Percentiles rank a stretch among this genome's conserved stretches.
phyloP scores from a whole-genome alignment of 2,113 vertebrate species.

The Myiopsitta monachus region DNA sequence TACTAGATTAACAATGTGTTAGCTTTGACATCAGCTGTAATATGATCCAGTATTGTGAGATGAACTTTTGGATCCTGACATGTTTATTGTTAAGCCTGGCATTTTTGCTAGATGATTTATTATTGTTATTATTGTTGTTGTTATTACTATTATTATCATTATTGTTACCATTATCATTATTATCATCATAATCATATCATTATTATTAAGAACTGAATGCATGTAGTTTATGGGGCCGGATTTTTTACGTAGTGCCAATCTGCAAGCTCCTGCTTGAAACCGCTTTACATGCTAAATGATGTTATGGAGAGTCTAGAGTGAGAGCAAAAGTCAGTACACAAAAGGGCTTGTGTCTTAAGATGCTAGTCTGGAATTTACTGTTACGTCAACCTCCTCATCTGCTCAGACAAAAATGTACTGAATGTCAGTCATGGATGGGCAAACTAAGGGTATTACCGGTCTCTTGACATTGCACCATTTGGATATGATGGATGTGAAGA shows the following conservation, averaged over 20 bases:
- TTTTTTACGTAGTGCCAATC: constrained; percentile 76
- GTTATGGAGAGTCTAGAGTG: constrained; percentile 63
- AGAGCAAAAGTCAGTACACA: constrained; percentile 72
- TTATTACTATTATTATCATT: background rate
- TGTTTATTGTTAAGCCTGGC: constrained; percentile 57
- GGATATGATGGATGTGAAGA: constrained; percentile 89
- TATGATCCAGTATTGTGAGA: constrained; percentile 27
- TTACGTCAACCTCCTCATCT: constrained; percentile 77
- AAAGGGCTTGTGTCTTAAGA: constrained; percentile 87
- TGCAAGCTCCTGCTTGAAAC: constrained; percentile 83
- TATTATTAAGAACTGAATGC: constrained; percentile 46
- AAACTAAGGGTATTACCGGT: constrained; percentile 74
- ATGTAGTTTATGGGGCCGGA: constrained; percentile 2
- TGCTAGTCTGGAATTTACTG: constrained; percentile 87
- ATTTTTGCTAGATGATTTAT: constrained; percentile 11
- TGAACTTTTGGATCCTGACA: background rate
- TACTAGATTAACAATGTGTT: constrained; percentile 28
- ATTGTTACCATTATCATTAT: background rate
- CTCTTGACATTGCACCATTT: constrained; percentile 79
- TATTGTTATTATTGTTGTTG: background rate
- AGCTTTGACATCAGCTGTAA: constrained; percentile 58
- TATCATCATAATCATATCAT: background rate
- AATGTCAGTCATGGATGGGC: constrained; percentile 87
- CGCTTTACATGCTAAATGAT: constrained; percentile 65
- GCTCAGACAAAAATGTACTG: constrained; percentile 82